Evolutionary conservation across 2,797 vertebrate species (phyloP).

Genomic region (Acrocephalus scirpaceus): DNA sequence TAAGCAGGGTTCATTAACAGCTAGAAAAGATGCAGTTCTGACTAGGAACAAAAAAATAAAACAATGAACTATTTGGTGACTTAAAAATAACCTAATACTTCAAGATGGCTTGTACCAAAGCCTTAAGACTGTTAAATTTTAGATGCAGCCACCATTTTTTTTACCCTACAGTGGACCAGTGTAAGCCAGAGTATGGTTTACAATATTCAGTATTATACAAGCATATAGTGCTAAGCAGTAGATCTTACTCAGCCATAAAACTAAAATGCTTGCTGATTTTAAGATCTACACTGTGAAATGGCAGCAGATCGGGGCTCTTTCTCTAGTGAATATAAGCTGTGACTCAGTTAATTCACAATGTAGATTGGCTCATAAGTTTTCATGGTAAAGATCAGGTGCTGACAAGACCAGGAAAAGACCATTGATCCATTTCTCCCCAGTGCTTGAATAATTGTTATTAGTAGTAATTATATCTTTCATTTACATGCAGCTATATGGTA

Average conservation of each 20-base stretch:
- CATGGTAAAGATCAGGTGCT: neutral
- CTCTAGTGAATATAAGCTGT: neutral
- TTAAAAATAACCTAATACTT: conserved; percentile 25
- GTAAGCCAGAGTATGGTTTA: neutral
- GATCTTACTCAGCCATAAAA: conserved; percentile 29
- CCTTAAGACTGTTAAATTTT: neutral
- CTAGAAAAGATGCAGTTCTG: conserved; percentile 55
- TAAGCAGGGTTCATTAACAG: conserved; percentile 60
- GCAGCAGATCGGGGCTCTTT: conserved; percentile 8
- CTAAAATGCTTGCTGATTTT: conserved; percentile 31
- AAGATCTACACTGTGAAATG: neutral
- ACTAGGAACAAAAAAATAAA: conserved; percentile 42
- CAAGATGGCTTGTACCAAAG: neutral
- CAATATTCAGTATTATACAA: neutral
- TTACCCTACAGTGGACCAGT: neutral
- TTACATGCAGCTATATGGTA: neutral
- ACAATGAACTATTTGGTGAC: conserved; percentile 1
- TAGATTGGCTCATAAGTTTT: conserved; percentile 22
- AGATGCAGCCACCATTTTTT: neutral
- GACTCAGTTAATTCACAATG: conserved; percentile 4
- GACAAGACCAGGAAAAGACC: neutral
- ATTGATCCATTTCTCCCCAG: neutral
- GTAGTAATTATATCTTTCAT: conserved; percentile 1
- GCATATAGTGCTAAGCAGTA: neutral
- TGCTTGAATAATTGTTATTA: neutral